Conservation (phyloP, 1,140 invertebrate species). For the Pollicipes pollicipes region DNA sequence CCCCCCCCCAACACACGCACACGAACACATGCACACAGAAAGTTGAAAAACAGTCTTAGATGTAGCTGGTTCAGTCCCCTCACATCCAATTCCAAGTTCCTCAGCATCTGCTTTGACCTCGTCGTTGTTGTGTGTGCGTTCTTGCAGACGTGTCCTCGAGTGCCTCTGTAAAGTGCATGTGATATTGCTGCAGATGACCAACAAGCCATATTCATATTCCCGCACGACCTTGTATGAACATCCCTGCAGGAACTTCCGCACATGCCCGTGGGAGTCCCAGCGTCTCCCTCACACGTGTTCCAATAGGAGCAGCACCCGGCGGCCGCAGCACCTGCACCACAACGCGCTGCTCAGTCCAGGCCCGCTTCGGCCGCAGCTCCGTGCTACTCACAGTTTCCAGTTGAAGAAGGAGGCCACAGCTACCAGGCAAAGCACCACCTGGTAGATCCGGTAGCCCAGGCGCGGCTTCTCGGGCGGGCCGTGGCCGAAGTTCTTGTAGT, state of each 20-base stretch:
- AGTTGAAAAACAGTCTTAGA: too few relatives aligned
- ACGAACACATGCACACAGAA: too few relatives aligned
- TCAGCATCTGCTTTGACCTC: too few relatives aligned
- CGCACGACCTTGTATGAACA: conserved; percentile 18
- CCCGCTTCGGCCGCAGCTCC: conserved; percentile 3
- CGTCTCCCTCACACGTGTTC: conserved; percentile 26
- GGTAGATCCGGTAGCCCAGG: conserved; percentile 26
- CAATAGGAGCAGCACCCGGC: conserved; percentile 9
- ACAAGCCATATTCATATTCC: too few relatives aligned
- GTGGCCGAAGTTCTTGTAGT: conserved; percentile 38
- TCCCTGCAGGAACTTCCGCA: conserved; percentile 6
- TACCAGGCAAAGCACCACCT: conserved; percentile 22
- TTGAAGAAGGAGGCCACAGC: conserved; percentile 26
- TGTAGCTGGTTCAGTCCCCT: too few relatives aligned
- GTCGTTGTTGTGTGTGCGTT: too few relatives aligned
- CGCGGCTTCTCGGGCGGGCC: conserved; percentile 24
- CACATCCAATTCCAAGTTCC: conserved; percentile 7
- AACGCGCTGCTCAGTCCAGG: conserved; percentile 5
- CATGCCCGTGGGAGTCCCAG: conserved; percentile 19
- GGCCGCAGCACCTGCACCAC: neutral
- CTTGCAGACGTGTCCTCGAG: too few relatives aligned
- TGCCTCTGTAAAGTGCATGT: too few relatives aligned
- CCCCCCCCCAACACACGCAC: too few relatives aligned
- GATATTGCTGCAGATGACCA: too few relatives aligned
- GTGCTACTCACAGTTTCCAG: conserved; percentile 28